These are phyloP conservation scores for Creontiades dilutus DNA, from an alignment of 2,888 invertebrate genomes.

Conservation along the genomic window DNA sequence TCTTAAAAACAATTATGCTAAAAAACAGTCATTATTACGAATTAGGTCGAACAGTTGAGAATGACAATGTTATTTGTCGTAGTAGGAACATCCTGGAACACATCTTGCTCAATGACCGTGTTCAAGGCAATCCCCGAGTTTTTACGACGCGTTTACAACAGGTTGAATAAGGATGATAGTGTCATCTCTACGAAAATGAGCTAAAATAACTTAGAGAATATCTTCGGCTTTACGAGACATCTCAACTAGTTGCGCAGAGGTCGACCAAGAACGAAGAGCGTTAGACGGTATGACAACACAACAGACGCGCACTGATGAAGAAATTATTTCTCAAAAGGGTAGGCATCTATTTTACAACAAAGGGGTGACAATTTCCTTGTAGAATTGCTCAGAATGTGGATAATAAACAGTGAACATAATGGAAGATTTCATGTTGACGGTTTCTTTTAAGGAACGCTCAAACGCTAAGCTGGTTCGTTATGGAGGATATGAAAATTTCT, in stretches of 20 bases:
- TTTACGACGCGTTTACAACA: conserved; percentile 10
- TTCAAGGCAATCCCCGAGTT: not conserved
- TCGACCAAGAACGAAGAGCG: not conserved
- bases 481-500: conserved; percentile 11
- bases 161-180: not conserved
- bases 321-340: not conserved
- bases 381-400: not conserved
- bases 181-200: not conserved
- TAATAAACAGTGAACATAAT: no score
- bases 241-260: not conserved
- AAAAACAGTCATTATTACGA: no score
- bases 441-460: no score
- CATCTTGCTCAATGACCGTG: not conserved
- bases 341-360: not conserved
- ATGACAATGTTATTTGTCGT: no score
- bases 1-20: no score
- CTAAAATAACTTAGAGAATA: not conserved
- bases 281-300: not conserved
- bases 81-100: no score
- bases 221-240: not conserved
- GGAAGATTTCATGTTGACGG: no score
- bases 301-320: not conserved
- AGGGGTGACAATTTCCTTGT: not conserved
- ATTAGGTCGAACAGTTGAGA: no score
- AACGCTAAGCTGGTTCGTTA: conserved; percentile 2